Conservation (phyloP, 1,140 invertebrate species). For the Heterodera schachtii region DNA sequence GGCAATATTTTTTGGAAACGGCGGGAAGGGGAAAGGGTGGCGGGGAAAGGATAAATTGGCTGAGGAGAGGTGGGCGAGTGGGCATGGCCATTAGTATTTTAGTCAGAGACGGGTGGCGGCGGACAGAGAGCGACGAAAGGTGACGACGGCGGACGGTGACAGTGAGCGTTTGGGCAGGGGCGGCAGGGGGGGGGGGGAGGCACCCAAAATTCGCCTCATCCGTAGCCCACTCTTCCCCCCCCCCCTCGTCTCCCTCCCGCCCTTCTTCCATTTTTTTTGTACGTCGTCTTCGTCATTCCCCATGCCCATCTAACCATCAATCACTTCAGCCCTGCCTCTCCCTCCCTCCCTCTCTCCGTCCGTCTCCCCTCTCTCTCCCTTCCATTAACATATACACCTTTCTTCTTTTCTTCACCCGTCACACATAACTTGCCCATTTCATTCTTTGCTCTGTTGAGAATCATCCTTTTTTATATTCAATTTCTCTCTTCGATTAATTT, state of each 20-base stretch:
- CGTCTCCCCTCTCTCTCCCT: not conserved
- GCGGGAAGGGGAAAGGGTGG: not conserved
- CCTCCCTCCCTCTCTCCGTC: not conserved
- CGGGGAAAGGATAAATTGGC: slow-evolving; percentile 15
- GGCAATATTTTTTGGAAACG: slow-evolving; percentile 10
- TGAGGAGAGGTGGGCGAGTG: not conserved
- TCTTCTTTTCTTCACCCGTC: not conserved
- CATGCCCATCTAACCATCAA: not conserved
- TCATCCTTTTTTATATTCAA: slow-evolving; percentile 2
- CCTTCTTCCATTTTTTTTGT: not conserved
- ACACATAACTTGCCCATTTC: not conserved
- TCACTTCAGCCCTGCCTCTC: not conserved
- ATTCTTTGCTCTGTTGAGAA: slow-evolving; percentile 1
- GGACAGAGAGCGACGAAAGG: slow-evolving; percentile 6
- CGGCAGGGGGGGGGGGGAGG: not conserved
- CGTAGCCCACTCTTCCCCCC: not conserved
- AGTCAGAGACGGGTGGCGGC: not conserved
- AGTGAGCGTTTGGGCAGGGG: not conserved
- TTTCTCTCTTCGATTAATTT: slow-evolving; percentile 5
- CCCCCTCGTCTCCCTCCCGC: not conserved
- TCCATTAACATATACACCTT: not conserved
- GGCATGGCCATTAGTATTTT: slow-evolving; percentile 6
- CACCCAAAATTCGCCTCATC: not conserved
- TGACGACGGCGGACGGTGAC: not conserved
- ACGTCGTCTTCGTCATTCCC: not conserved